phyloP scores from a whole-genome alignment of 1,140 invertebrate genomes.

The Frieseomelitta varia region DNA sequence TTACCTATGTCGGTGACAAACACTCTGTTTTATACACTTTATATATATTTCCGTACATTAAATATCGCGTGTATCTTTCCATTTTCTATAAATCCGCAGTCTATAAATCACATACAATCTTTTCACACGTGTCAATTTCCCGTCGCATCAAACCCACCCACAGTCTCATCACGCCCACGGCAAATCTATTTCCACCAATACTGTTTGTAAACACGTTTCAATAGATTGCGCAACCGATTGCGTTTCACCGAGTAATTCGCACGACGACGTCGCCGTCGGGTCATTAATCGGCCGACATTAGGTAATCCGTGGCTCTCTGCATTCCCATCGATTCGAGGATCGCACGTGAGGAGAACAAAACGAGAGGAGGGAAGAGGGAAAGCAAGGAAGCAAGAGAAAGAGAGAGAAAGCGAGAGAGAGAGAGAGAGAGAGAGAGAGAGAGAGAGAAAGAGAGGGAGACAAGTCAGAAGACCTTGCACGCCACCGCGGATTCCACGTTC shows the following conservation, averaged over 20 bases:
- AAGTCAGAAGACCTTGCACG: background rate
- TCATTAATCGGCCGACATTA: conserved; percentile 33
- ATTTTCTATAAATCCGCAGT: too few relatives aligned
- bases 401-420: too few relatives aligned
- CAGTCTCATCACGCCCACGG: background rate
- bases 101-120: background rate
- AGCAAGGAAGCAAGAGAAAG: background rate
- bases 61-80: too few relatives aligned
- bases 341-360: background rate
- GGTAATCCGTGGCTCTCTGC: conserved; percentile 22
- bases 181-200: background rate
- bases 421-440: too few relatives aligned
- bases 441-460: background rate
- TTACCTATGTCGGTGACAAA: too few relatives aligned
- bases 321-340: conserved; percentile 34
- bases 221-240: conserved; percentile 6
- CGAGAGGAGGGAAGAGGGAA: background rate
- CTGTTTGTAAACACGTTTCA: conserved; percentile 43
- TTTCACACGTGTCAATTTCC: background rate
- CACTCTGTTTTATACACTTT: too few relatives aligned
- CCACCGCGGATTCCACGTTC: background rate
- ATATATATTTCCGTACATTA: too few relatives aligned
- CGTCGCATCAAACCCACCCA: background rate
- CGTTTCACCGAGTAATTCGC: conserved; percentile 4
- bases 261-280: background rate